Evolutionary conservation across 2,113 vertebrate genomes (phyloP).

Genomic region (Percopsis transmontana): DNA sequence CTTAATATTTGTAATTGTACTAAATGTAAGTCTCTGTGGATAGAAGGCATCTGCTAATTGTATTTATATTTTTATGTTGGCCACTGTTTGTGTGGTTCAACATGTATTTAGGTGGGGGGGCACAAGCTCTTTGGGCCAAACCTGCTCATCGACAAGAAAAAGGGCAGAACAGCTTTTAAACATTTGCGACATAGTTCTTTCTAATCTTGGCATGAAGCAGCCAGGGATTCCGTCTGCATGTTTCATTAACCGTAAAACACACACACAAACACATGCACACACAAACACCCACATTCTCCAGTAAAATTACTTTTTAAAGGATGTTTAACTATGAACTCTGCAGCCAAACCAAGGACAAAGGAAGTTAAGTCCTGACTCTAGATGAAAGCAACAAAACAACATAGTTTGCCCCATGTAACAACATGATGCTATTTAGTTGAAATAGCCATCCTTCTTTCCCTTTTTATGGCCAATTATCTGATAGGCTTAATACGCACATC

Average conservation of each 20-base stretch:
- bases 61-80: too few species aligned
- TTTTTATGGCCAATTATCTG: conserved; percentile 29
- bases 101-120: too few species aligned
- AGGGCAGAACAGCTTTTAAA: too few species aligned
- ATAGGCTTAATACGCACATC: conserved; percentile 20
- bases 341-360: conserved; percentile 14
- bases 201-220: too few species aligned
- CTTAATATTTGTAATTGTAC: too few species aligned
- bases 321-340: conserved; percentile 8
- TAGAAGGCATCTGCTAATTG: too few species aligned
- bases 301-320: conserved; percentile 14
- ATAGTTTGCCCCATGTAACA: conserved; percentile 25
- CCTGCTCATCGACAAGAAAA: too few species aligned
- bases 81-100: too few species aligned
- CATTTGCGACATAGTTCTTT: too few species aligned
- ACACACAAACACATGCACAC: not conserved
- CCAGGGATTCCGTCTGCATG: too few species aligned
- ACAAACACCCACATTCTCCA: not conserved
- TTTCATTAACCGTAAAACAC: not conserved
- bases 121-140: too few species aligned
- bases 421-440: conserved; percentile 39
- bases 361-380: conserved; percentile 39
- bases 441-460: conserved; percentile 48
- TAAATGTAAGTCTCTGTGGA: too few species aligned
- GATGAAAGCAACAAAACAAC: conserved; percentile 28